Percentiles rank a stretch among this genome's conserved stretches.
Evolutionary conservation across 2,113 vertebrate genomes (phyloP).

Genomic region (Crotalus viridis): DNA sequence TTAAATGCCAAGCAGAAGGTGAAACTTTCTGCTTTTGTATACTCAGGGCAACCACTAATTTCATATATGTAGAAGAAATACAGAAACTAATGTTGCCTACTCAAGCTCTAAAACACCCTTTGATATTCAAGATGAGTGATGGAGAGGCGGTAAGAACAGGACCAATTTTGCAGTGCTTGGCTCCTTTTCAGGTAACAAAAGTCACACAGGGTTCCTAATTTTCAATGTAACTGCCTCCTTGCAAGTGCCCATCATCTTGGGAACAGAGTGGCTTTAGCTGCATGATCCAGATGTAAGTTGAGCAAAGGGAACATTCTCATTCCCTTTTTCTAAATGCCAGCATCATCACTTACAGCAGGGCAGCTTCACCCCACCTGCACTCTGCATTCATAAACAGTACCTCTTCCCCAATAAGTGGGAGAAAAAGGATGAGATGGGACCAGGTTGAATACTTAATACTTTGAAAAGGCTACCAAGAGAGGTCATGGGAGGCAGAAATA

Average conservation of each 20-base stretch:
- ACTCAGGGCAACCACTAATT: neutral
- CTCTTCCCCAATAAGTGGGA: neutral
- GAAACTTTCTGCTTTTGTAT: neutral
- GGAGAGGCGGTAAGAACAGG: neutral
- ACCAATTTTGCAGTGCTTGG: neutral
- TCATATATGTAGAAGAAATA: neutral
- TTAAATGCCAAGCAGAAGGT: neutral
- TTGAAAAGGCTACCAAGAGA: no score
- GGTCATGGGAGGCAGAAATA: no score
- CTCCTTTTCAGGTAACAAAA: neutral
- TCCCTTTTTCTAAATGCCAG: neutral
- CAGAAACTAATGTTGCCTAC: neutral
- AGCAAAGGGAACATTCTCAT: neutral
- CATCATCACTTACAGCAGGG: no score
- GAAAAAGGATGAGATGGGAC: neutral
- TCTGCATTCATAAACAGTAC: no score
- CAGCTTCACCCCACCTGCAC: no score
- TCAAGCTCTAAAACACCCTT: neutral
- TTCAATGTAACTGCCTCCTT: neutral
- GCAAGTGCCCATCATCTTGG: neutral
- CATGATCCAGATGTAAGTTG: neutral
- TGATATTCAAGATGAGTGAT: neutral
- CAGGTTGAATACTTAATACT: neutral
- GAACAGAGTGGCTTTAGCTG: neutral
- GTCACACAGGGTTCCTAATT: neutral